A percentile compares a stretch with the other conserved stretches of the same genome.
phyloP scores from a whole-genome alignment of 2,888 invertebrate species.

The Acleris cristana region DNA sequence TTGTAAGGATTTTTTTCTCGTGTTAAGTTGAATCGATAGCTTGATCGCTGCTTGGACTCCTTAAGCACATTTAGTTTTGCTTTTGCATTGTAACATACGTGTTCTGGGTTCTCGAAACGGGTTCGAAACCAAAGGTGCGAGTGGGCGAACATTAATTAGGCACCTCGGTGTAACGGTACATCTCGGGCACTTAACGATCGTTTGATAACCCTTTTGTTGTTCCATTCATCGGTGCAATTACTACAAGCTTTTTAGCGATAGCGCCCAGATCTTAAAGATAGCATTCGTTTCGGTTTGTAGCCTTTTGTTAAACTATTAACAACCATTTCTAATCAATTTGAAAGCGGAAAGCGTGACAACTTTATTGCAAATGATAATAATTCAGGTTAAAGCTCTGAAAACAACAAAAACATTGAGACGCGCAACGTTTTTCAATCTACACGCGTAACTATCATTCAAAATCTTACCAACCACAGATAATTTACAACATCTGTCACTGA shows the following conservation, averaged over 20 bases:
- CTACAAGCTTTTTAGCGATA: constrained; percentile 47
- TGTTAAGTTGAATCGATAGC: constrained; percentile 79
- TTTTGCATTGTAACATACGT: constrained; percentile 78
- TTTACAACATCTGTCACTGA: constrained; percentile 6
- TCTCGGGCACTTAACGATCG: constrained; percentile 64
- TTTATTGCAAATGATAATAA: not conserved
- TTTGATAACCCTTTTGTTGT: constrained; percentile 68
- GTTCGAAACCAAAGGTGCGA: constrained; percentile 59
- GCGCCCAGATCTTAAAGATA: constrained; percentile 52
- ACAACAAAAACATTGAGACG: constrained; percentile 12
- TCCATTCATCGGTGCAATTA: constrained; percentile 59
- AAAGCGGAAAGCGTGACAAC: not conserved
- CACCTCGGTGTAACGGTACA: constrained; percentile 65
- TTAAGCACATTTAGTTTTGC: constrained; percentile 52
- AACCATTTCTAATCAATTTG: no score
- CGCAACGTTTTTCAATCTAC: not conserved
- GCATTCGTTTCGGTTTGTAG: constrained; percentile 52
- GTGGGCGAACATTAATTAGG: constrained; percentile 78
- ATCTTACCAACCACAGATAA: constrained; percentile 4
- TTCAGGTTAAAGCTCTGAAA: constrained; percentile 7
- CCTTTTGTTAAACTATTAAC: constrained; percentile 41
- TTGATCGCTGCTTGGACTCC: no score
- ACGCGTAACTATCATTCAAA: not conserved
- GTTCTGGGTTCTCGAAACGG: constrained; percentile 58
- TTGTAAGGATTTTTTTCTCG: constrained; percentile 80